These are phyloP conservation scores for Poeciliopsis gracilis DNA, from an alignment of 2,797 vertebrate species.

Conservation along the genomic window DNA sequence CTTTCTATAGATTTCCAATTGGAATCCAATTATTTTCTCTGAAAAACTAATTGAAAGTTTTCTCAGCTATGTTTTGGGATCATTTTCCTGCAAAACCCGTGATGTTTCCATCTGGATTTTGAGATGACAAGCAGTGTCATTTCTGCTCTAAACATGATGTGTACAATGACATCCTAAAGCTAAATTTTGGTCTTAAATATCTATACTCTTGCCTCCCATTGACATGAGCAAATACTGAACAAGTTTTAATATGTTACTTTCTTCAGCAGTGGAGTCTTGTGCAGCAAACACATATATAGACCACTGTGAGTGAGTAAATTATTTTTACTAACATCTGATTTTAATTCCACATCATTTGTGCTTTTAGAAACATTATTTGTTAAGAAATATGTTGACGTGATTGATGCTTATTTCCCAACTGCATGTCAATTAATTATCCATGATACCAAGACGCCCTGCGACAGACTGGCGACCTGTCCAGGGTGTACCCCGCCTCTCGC, in stretches of 20 bases:
- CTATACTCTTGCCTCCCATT: neutral
- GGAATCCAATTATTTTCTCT: neutral
- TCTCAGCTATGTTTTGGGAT: neutral
- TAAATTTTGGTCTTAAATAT: neutral
- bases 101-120: neutral
- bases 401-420: neutral
- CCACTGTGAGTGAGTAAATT: neutral
- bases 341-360: neutral
- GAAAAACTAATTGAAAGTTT: neutral
- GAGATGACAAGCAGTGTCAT: neutral
- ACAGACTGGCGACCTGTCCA: too few relatives aligned
- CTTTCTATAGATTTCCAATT: neutral
- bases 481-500: too few relatives aligned
- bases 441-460: conserved; percentile 12
- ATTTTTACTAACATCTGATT: too few relatives aligned
- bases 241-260: neutral
- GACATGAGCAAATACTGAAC: neutral
- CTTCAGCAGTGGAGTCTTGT: neutral
- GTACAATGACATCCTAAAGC: neutral
- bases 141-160: neutral
- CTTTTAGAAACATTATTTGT: neutral
- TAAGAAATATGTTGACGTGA: neutral
- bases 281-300: neutral
- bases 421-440: neutral
- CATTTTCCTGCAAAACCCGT: neutral